Evolutionary conservation across 2,113 vertebrate species (phyloP).

Genomic region (Axis porcinus): DNA sequence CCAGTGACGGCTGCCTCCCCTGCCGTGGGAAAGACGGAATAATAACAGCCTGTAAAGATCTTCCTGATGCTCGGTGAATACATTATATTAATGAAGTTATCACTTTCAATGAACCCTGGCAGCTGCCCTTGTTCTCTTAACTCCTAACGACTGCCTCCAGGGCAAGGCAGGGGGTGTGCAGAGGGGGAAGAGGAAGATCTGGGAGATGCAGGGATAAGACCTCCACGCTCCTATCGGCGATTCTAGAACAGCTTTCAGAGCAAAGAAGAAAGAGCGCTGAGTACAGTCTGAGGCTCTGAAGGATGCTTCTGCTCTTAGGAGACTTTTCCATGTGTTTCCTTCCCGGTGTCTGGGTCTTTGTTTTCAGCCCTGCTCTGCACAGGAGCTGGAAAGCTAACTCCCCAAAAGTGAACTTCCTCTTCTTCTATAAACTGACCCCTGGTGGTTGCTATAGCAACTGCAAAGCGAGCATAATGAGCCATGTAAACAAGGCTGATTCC

Average conservation of each 20-base stretch:
- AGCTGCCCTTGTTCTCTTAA: not conserved
- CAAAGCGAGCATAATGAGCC: conserved; percentile 33
- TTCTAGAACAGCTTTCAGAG: not conserved
- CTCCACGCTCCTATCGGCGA: not conserved
- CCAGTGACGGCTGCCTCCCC: not conserved
- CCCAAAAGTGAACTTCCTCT: conserved; percentile 79
- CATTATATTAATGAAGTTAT: not conserved
- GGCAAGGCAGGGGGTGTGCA: not conserved
- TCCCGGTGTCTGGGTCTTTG: conserved; percentile 67
- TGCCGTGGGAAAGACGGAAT: not conserved
- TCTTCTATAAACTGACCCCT: conserved; percentile 80
- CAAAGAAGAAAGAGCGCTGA: not conserved
- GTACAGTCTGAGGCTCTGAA: not conserved
- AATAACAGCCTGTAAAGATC: not conserved
- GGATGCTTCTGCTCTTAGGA: conserved; percentile 64
- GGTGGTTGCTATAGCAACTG: conserved; percentile 79
- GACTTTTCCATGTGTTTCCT: conserved; percentile 78
- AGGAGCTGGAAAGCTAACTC: conserved; percentile 74
- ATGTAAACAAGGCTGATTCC: conserved; percentile 73
- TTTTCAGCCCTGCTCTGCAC: conserved; percentile 71
- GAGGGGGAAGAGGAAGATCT: not conserved
- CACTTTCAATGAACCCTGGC: not conserved
- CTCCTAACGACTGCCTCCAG: not conserved
- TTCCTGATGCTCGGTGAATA: not conserved
- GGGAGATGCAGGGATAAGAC: not conserved